These are phyloP conservation scores for Lithophane leautieri DNA, from an alignment of 2,888 invertebrate species.

Conservation along the genomic window DNA sequence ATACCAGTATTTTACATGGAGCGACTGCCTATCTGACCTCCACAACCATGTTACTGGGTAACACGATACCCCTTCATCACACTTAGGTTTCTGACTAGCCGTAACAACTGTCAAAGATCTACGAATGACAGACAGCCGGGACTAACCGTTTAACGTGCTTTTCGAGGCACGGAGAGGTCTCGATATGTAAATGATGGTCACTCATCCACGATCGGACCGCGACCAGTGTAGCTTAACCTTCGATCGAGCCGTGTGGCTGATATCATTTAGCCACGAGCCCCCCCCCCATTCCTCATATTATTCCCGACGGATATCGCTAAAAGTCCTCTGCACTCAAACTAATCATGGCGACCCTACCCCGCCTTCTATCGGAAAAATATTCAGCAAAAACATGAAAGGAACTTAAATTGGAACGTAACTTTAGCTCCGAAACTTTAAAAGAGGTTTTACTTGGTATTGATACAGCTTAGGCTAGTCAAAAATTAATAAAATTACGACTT, in stretches of 20 bases:
- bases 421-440: constrained; percentile 52
- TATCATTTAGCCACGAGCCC: not conserved
- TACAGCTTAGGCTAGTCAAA: constrained; percentile 38
- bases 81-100: not conserved
- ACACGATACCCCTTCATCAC: not conserved
- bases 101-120: not conserved
- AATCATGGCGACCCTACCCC: constrained; percentile 67
- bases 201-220: not conserved
- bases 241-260: not conserved
- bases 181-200: not conserved
- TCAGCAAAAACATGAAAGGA: constrained; percentile 71
- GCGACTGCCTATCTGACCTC: not conserved
- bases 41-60: not conserved
- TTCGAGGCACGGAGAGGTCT: not conserved
- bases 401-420: constrained; percentile 78
- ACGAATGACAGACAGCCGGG: not conserved
- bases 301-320: not conserved
- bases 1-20: not conserved
- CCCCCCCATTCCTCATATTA: not conserved
- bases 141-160: not conserved
- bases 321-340: constrained; percentile 36
- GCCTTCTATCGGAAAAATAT: constrained; percentile 71
- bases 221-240: not conserved
- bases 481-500: constrained; percentile 50
- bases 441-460: constrained; percentile 56